Evolutionary conservation across 1,140 invertebrate species (phyloP).

Genomic region (Globodera ellingtonae): DNA sequence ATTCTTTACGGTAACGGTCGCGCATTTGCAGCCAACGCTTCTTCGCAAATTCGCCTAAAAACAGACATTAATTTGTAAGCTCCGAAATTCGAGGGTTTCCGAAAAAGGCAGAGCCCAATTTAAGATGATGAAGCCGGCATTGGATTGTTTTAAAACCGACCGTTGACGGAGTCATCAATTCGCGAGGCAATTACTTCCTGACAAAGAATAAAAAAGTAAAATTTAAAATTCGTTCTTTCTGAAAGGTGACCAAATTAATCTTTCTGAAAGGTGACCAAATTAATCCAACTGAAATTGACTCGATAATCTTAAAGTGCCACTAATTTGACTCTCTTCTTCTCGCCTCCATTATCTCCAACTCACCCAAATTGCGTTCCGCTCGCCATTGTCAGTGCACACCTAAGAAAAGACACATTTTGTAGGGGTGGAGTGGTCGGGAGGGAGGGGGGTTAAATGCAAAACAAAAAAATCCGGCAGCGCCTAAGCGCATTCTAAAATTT

Average conservation of each 20-base stretch:
- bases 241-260: not conserved
- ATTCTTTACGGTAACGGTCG: conserved; percentile 61
- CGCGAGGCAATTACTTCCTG: conserved; percentile 42
- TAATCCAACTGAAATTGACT: conserved; percentile 31
- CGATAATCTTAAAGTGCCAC: conserved; percentile 27
- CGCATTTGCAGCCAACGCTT: conserved; percentile 63
- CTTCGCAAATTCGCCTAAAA: conserved; percentile 63
- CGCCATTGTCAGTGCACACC: conserved; percentile 57
- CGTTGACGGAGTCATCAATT: conserved; percentile 49
- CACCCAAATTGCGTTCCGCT: conserved; percentile 55
- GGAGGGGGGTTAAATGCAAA: too few relatives aligned
- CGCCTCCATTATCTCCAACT: not conserved
- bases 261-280: too few relatives aligned
- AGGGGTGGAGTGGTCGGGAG: too few relatives aligned
- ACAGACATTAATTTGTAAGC: conserved; percentile 13
- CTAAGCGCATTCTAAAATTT: too few relatives aligned
- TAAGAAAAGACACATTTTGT: not conserved
- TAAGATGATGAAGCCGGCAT: too few relatives aligned
- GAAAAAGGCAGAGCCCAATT: too few relatives aligned
- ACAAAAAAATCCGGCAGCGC: too few relatives aligned
- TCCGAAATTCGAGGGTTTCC: too few relatives aligned
- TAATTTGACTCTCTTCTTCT: too few relatives aligned
- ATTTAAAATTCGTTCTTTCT: not conserved
- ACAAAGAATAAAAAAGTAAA: not conserved
- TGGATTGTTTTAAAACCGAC: conserved; percentile 21